These are phyloP conservation scores for Phyllotreta cruciferae DNA, from an alignment of 2,888 invertebrate genomes.

Conservation along the genomic window DNA sequence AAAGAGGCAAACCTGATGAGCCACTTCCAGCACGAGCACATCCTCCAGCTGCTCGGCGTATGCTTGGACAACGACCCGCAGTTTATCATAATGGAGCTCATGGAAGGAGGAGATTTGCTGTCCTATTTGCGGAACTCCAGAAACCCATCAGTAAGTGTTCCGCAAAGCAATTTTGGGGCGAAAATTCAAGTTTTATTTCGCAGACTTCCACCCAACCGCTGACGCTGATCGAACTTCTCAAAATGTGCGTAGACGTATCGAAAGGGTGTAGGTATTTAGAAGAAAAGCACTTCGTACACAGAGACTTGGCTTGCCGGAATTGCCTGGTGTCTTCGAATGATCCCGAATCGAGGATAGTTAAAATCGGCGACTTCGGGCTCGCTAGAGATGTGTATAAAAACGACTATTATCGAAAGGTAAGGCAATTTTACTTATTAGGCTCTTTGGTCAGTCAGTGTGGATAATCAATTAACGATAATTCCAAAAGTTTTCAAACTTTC, in stretches of 20 bases:
- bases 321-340: slow-evolving; percentile 84
- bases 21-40: slow-evolving; percentile 96
- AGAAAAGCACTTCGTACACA: slow-evolving; percentile 96
- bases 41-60: slow-evolving; percentile 90
- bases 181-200: slow-evolving; percentile 35
- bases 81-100: slow-evolving; percentile 94
- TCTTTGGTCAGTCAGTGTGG: too few relatives aligned
- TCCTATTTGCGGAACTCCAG: slow-evolving; percentile 87
- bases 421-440: background rate
- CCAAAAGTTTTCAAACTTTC: too few relatives aligned
- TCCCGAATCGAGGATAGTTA: slow-evolving; percentile 79
- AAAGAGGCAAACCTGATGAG: slow-evolving; percentile 98
- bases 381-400: slow-evolving; percentile 97
- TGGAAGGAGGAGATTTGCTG: slow-evolving; percentile 96
- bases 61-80: slow-evolving; percentile 93
- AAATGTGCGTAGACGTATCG: slow-evolving; percentile 95
- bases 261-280: slow-evolving; percentile 95
- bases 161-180: background rate
- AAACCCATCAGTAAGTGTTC: slow-evolving; percentile 68
- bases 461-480: too few relatives aligned
- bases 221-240: slow-evolving; percentile 82
- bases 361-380: slow-evolving; percentile 96
- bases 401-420: slow-evolving; percentile 89
- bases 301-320: slow-evolving; percentile 95
- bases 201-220: slow-evolving; percentile 72